phyloP scores from a whole-genome alignment of 2,113 vertebrate genomes.

The Perccottus glenii region DNA sequence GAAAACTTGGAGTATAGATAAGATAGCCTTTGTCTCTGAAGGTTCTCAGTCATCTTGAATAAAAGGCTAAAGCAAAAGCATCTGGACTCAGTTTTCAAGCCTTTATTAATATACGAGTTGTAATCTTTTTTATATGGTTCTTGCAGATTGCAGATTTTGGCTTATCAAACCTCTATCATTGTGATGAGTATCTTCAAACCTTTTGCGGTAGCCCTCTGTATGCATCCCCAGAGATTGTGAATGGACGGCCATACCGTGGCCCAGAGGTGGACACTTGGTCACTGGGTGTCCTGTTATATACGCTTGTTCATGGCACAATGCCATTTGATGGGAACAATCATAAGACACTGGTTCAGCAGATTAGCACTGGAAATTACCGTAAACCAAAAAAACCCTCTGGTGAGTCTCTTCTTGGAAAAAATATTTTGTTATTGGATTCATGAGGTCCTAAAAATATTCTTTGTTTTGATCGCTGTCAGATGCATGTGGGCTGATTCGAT shows the following conservation, averaged over 20 bases:
- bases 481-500: slow-evolving; percentile 94
- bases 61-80: no score
- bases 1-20: no score
- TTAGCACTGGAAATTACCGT: slow-evolving; percentile 88
- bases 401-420: slow-evolving; percentile 48
- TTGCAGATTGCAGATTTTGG: slow-evolving; percentile 95
- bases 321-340: slow-evolving; percentile 93
- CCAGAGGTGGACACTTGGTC: slow-evolving; percentile 97
- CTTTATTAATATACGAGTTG: no score
- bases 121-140: background rate
- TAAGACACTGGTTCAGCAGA: slow-evolving; percentile 90
- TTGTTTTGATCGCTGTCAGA: slow-evolving; percentile 75
- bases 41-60: no score
- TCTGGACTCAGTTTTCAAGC: no score
- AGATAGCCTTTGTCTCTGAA: no score
- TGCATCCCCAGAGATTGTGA: slow-evolving; percentile 95
- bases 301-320: slow-evolving; percentile 94
- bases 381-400: slow-evolving; percentile 90
- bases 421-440: background rate
- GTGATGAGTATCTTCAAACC: slow-evolving; percentile 90
- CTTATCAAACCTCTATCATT: slow-evolving; percentile 90
- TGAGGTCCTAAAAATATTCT: background rate
- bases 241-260: slow-evolving; percentile 90
- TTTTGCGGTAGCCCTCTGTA: slow-evolving; percentile 96
- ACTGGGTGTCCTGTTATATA: slow-evolving; percentile 92